phyloP scores from a whole-genome alignment of 2,113 vertebrate species.

The Gasterosteus aculeatus region DNA sequence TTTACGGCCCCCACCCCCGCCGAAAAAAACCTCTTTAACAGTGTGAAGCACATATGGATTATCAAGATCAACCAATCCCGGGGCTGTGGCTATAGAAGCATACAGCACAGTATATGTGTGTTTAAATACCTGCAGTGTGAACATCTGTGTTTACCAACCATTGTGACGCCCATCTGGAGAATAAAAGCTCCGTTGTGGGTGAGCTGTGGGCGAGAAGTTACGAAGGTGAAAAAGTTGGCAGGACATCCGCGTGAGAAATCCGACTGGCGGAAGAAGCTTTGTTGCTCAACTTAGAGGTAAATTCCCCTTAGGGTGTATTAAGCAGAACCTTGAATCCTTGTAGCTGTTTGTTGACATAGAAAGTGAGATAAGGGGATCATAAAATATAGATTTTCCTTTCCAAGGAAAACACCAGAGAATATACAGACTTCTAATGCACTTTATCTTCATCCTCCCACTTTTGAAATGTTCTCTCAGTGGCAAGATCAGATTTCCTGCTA shows the following conservation, averaged over 20 bases:
- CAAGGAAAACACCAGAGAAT: slow-evolving; percentile 45
- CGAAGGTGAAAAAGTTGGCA: slow-evolving; percentile 22
- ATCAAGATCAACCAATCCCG: background rate
- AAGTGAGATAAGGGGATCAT: slow-evolving; percentile 5
- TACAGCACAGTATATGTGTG: background rate
- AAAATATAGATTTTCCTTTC: slow-evolving; percentile 25
- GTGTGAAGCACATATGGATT: no score
- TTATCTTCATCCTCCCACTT: slow-evolving; percentile 22
- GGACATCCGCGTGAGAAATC: background rate
- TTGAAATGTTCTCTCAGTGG: slow-evolving; percentile 29
- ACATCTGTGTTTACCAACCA: background rate
- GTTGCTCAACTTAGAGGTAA: slow-evolving; percentile 40
- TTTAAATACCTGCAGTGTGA: slow-evolving; percentile 1
- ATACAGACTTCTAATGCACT: slow-evolving; percentile 20
- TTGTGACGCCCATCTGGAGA: background rate
- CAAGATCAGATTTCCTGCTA: slow-evolving; percentile 35
- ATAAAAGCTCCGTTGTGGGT: background rate
- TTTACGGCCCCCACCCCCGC: no score
- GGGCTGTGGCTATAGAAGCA: background rate
- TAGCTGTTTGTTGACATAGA: slow-evolving; percentile 49
- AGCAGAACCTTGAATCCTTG: background rate
- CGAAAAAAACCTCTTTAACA: background rate
- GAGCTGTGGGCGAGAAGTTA: background rate
- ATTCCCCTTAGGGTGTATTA: slow-evolving; percentile 31
- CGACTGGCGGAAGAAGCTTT: slow-evolving; percentile 4